phyloP scores from a whole-genome alignment of 2,113 vertebrate genomes.

The Pyxicephalus adspersus region DNA sequence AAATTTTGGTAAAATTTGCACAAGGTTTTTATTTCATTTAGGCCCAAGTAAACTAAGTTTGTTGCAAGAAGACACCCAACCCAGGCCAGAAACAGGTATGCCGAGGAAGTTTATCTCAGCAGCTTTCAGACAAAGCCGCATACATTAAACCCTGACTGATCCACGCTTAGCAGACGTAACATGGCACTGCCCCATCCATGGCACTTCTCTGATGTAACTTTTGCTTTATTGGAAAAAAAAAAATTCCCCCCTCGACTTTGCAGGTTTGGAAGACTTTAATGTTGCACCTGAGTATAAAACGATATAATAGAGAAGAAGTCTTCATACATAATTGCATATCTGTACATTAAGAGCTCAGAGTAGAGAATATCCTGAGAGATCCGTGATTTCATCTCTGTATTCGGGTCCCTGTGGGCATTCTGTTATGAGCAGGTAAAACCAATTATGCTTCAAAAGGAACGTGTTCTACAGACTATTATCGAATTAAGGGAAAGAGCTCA shows the following conservation, averaged over 20 bases:
- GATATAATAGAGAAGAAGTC: not conserved
- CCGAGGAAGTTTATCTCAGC: too few relatives aligned
- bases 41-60: too few relatives aligned
- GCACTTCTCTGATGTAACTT: too few relatives aligned
- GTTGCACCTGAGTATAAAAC: not conserved
- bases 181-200: not conserved
- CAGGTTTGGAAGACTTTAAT: too few relatives aligned
- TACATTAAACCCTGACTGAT: too few relatives aligned
- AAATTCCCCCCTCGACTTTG: too few relatives aligned
- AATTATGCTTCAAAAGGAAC: slow-evolving; percentile 41
- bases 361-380: not conserved
- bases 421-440: slow-evolving; percentile 51
- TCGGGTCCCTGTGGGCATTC: slow-evolving; percentile 30
- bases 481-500: slow-evolving; percentile 39
- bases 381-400: not conserved
- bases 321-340: not conserved
- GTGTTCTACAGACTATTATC: slow-evolving; percentile 52
- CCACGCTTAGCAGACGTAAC: not conserved
- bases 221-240: too few relatives aligned
- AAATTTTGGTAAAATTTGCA: too few relatives aligned
- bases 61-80: too few relatives aligned
- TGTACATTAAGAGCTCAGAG: slow-evolving; percentile 5
- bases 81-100: too few relatives aligned
- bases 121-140: too few relatives aligned
- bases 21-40: too few relatives aligned